Percentiles rank a stretch among this genome's conserved stretches.
Evolutionary conservation across 1,140 invertebrate genomes (phyloP).

Genomic region (Helicoverpa armigera): DNA sequence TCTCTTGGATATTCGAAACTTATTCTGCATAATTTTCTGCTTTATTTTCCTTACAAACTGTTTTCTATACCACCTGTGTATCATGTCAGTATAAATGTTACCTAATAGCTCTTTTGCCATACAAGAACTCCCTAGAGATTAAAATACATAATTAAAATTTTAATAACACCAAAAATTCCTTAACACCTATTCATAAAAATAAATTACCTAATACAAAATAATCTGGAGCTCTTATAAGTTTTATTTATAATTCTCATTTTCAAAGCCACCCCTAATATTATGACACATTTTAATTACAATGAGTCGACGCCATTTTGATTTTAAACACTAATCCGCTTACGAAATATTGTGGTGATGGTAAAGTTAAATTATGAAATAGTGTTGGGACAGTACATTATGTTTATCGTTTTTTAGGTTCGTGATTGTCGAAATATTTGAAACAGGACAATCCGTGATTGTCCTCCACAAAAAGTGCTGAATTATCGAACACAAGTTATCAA

Average conservation of each 20-base stretch:
- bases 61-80: too few species aligned
- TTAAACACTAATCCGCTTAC: slow-evolving; percentile 81
- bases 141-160: neutral
- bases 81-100: too few species aligned
- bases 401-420: slow-evolving; percentile 41
- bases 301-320: slow-evolving; percentile 77
- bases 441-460: too few species aligned
- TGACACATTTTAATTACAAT: slow-evolving; percentile 83
- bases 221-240: slow-evolving; percentile 16
- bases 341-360: slow-evolving; percentile 64
- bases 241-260: slow-evolving; percentile 56
- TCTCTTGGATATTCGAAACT: too few species aligned
- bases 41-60: too few species aligned
- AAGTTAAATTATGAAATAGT: slow-evolving; percentile 71
- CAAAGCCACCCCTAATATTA: slow-evolving; percentile 68
- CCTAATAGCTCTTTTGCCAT: neutral
- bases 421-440: neutral
- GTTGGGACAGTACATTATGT: slow-evolving; percentile 48
- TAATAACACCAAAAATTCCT: neutral
- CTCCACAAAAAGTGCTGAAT: too few species aligned
- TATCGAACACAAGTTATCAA: too few species aligned
- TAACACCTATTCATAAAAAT: slow-evolving; percentile 12
- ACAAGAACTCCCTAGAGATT: neutral
- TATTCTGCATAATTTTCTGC: too few species aligned
- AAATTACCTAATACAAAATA: slow-evolving; percentile 28